Evolutionary conservation across 2,797 vertebrate genomes (phyloP).

Genomic region (Arctocebus calabarensis): DNA sequence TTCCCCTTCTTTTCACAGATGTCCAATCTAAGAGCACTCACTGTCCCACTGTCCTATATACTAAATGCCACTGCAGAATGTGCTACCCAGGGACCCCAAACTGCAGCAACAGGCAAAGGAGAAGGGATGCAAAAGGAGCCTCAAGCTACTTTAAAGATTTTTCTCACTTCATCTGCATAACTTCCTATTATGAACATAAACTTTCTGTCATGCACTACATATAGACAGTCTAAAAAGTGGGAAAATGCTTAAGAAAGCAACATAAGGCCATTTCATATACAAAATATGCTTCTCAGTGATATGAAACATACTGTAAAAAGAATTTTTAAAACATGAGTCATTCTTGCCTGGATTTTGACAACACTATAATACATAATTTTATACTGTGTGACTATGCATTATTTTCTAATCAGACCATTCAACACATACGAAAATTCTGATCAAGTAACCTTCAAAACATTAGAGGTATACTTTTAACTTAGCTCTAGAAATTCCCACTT

Average conservation of each 20-base stretch:
- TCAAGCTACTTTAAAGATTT: constrained; percentile 15
- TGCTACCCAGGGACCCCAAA: not conserved
- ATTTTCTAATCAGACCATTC: constrained; percentile 48
- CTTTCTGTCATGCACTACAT: not conserved
- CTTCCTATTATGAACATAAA: constrained; percentile 1
- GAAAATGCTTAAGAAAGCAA: not conserved
- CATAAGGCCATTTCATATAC: constrained; percentile 19
- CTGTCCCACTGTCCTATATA: not conserved
- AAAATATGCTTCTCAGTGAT: constrained; percentile 10
- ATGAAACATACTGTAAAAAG: not conserved
- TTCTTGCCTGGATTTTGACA: constrained; percentile 2
- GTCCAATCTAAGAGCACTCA: not conserved
- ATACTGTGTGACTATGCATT: not conserved
- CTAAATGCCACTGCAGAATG: not conserved
- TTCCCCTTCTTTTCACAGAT: not conserved
- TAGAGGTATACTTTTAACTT: not conserved
- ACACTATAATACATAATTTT: constrained; percentile 19
- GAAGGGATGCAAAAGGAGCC: not conserved
- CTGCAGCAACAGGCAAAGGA: not conserved
- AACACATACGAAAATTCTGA: constrained; percentile 42
- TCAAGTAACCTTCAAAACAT: constrained; percentile 32
- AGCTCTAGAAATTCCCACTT: constrained; percentile 15
- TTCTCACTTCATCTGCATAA: constrained; percentile 2
- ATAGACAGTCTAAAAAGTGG: constrained; percentile 2
- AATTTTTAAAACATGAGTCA: constrained; percentile 37